Percentiles rank a stretch among this genome's conserved stretches.
Evolutionary conservation across 2,113 vertebrate genomes (phyloP).

Genomic region (Cyprinodon variegatus): DNA sequence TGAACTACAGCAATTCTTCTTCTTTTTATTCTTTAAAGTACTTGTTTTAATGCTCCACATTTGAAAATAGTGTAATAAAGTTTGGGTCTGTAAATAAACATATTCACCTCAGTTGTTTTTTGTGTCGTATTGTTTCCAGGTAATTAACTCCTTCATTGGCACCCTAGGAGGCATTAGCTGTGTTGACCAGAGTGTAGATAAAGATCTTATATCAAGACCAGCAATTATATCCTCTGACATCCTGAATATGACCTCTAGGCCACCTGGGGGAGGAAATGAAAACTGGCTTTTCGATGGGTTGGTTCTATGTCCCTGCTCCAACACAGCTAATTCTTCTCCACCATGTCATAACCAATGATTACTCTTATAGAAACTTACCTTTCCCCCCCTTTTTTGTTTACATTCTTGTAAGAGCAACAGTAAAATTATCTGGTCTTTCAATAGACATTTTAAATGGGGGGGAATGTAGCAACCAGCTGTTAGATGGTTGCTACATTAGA

Average conservation of each 20-base stretch:
- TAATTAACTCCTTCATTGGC: neutral
- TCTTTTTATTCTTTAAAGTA: neutral
- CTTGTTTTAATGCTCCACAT: neutral
- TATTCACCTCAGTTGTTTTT: neutral
- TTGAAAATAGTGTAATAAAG: neutral
- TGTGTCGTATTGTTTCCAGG: neutral
- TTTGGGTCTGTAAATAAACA: neutral
- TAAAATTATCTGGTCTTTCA: too few relatives aligned
- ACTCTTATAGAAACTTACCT: too few relatives aligned
- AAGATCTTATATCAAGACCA: conserved; percentile 3
- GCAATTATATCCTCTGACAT: conserved; percentile 42
- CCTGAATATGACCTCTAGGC: conserved; percentile 38
- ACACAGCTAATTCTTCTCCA: too few relatives aligned
- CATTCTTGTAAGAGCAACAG: too few relatives aligned
- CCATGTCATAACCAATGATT: too few relatives aligned
- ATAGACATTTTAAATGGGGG: too few relatives aligned
- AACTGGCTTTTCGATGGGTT: conserved; percentile 31
- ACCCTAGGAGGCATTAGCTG: neutral
- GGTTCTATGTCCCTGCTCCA: too few relatives aligned
- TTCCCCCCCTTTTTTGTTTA: too few relatives aligned
- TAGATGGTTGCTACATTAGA: too few relatives aligned
- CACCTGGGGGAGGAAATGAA: conserved; percentile 63
- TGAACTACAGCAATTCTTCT: neutral
- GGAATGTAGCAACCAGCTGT: too few relatives aligned
- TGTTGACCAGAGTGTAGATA: neutral